Evolutionary conservation across 1,140 invertebrate genomes (phyloP), one percentile per base, ranked within the genome.

Genomic region (Caenorhabditis remanei): DNA sequence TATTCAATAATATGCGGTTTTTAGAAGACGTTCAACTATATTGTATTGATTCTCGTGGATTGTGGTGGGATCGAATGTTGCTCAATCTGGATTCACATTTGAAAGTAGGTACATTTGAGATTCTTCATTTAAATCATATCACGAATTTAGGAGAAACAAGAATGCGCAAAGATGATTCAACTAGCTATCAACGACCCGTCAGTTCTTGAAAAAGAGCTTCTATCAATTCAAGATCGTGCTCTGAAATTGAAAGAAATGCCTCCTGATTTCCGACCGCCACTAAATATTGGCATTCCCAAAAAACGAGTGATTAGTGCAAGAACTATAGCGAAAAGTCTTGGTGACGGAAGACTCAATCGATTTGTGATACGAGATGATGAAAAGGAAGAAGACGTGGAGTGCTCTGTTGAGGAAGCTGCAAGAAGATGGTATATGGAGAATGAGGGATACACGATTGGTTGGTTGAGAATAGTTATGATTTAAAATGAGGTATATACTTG

Each of bases 71-170:
- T 24, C 84, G 90, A 32, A 86, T 91, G 16, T 85, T 89, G 4
- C 63, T 92, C 3, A 92, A 91, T 87, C 82, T 92, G 46, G 86
- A 90, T 55, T 75, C 65, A 24, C 91, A 91, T 85, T 46, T 92
- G 46, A 91, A 92, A 58, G 43, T 75, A 19, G 11, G 19, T n/a
- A n/a, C 13, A 46, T 48, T 5, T 1, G 16, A 46, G n/a, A 19
- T 75, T 46, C 19, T 75, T 13, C 0, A 19, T 21, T 19, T n/a
- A n/a, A 21, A 58, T 2, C 16, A 46, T 21, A 2, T 19, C 7
- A 50, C 50, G 4, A n/a, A 8, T 48, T 75, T 32, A 75, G 46
- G 84, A 85, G 41, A 58, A 43, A 11, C n/a, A 65, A 14, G 84
- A 85, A 50, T 58, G 55, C 32, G 46, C 61, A 0, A 65, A 85